Evolutionary conservation across 2,797 vertebrate species (phyloP), one percentile per base, ranked within the genome.

Genomic region (Sebastes kiyomatsui): DNA sequence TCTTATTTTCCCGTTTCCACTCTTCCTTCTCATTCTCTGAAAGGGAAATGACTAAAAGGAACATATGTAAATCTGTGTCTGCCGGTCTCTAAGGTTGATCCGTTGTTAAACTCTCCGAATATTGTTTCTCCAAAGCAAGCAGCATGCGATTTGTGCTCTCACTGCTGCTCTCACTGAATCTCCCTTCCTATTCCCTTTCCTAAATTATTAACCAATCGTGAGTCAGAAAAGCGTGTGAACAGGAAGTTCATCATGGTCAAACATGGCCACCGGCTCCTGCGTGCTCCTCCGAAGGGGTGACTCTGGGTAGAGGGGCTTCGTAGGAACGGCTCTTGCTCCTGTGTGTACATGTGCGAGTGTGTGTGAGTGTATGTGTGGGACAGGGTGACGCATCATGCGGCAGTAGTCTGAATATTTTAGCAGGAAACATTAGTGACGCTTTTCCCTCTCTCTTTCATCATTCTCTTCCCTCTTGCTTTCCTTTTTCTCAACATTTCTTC

Each of bases 361-460:
- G 85, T 85, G 85, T 46, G 61, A 56, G 59, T 79, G 83, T 77
- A 72, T 87, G 79, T 81, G 87, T 86, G 86, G 88, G 83, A 89
- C 86, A 88, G 61, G 72, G 89, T 93, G 93, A 94, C 91, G 89
- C 93, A 93, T 94, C 91, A 91, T 92, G 93, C 90, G 78, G 92
- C 93, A 93, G 84, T 68, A 82, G 81, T 83, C 87, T 92, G 92
- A 93, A 95, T 95, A 95, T 94, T 95, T 94, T 88, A 95, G 84
- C 94, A 95, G 93, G 92, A 93, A 94, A 92, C 92, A 94, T 94
- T 92, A 93, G 90, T 90, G 88, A 92, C 35, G 90, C 87, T 87
- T 90, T 90, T 73, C 82, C 66, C 62, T 85, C 78, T 72, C 87
- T 82, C 88, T 90, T 86, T 90, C 84, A 89, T 91, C 88, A 90